phyloP scores from a whole-genome alignment of 2,113 vertebrate species.

The Rana temporaria region DNA sequence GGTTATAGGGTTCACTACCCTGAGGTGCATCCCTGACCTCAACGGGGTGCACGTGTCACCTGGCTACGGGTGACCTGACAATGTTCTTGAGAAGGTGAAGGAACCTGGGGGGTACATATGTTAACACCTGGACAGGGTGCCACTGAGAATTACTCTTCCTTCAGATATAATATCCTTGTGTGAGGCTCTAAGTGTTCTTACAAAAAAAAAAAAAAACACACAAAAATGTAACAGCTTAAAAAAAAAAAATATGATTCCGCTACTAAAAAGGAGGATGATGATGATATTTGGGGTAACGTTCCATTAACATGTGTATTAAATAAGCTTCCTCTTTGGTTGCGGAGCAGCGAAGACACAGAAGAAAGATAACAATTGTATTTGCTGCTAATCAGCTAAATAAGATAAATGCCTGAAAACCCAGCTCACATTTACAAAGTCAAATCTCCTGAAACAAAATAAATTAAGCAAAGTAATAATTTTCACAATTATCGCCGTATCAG shows the following conservation, averaged over 20 bases:
- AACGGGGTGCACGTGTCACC: too few species aligned
- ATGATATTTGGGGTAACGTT: neutral
- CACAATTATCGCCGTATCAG: slow-evolving; percentile 84
- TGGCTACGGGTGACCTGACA: too few species aligned
- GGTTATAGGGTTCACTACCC: too few species aligned
- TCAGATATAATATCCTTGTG: too few species aligned
- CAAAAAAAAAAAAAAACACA: neutral
- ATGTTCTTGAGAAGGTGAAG: too few species aligned
- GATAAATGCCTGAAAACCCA: slow-evolving; percentile 73
- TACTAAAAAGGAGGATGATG: neutral
- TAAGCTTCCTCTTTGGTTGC: neutral
- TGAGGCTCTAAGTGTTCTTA: neutral
- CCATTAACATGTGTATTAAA: slow-evolving; percentile 25
- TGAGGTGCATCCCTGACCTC: too few species aligned
- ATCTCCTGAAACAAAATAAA: slow-evolving; percentile 84
- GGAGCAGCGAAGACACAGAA: neutral
- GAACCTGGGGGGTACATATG: too few species aligned
- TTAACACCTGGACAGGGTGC: too few species aligned
- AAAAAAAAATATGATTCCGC: neutral
- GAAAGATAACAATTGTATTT: slow-evolving; percentile 63
- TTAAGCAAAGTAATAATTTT: slow-evolving; percentile 81
- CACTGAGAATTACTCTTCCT: too few species aligned
- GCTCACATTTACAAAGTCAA: slow-evolving; percentile 68
- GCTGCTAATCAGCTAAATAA: slow-evolving; percentile 69
- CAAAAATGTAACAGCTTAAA: neutral